Evolutionary conservation across 2,888 invertebrate species (phyloP).

Genomic region (Disparrhopalites patrizii): DNA sequence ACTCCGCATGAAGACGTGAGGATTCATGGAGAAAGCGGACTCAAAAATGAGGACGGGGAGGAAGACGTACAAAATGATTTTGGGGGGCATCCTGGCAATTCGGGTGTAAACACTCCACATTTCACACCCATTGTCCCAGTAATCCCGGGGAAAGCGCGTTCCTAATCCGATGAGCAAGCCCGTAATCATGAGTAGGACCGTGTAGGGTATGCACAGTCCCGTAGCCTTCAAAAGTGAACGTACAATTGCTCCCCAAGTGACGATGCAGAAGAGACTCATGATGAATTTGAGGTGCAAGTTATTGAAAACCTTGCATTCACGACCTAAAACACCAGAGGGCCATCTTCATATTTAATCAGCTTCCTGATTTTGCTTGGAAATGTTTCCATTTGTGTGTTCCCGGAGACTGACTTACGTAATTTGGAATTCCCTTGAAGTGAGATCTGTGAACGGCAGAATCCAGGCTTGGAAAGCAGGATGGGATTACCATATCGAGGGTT

Average conservation of each 20-base stretch:
- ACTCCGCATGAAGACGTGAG: constrained; percentile 44
- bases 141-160: constrained; percentile 23
- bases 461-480: not conserved
- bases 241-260: constrained; percentile 43
- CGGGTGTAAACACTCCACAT: constrained; percentile 40
- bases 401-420: not conserved
- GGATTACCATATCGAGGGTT: not conserved
- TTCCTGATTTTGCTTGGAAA: not conserved
- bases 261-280: constrained; percentile 39
- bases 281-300: constrained; percentile 35
- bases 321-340: not conserved
- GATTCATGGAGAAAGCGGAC: constrained; percentile 47
- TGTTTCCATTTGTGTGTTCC: not conserved
- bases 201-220: constrained; percentile 51
- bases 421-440: not conserved
- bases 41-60: constrained; percentile 45
- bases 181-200: constrained; percentile 51
- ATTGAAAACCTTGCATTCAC: constrained; percentile 39
- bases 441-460: constrained; percentile 4
- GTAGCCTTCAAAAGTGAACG: constrained; percentile 39
- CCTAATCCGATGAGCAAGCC: constrained; percentile 50
- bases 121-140: constrained; percentile 30
- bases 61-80: constrained; percentile 46
- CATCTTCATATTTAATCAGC: not conserved
- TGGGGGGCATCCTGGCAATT: constrained; percentile 45